A percentile compares a stretch with the other conserved stretches of the same genome.
These are phyloP conservation scores for Gallinago jamesoni DNA, from an alignment of 2,113 vertebrate genomes.

Conservation along the genomic window DNA sequence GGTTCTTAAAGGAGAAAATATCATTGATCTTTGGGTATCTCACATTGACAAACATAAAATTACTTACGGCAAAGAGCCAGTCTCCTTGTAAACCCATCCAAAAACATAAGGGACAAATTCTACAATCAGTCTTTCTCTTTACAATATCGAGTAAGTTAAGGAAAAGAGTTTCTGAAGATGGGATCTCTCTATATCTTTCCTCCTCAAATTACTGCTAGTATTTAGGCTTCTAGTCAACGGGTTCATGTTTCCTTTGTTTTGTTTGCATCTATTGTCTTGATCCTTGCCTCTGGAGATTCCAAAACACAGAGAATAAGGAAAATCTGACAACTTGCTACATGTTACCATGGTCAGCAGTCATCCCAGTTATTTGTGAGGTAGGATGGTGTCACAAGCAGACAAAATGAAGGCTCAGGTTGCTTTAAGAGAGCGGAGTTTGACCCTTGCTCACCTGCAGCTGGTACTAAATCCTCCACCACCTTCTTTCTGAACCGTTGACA, in stretches of 20 bases:
- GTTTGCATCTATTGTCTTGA: not conserved
- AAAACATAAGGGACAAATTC: not conserved
- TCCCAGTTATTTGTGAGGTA: not conserved
- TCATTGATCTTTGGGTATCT: not conserved
- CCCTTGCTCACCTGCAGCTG: not conserved
- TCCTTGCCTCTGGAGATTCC: fast-evolving
- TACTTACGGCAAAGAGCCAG: not conserved
- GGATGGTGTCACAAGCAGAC: not conserved
- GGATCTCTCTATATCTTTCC: not conserved
- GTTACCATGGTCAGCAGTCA: not conserved
- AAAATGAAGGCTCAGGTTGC: not conserved
- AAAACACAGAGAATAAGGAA: not conserved
- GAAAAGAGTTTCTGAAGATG: not conserved
- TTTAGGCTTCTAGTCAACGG: not conserved
- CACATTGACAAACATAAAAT: not conserved
- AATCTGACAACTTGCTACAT: not conserved
- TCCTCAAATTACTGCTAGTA: not conserved
- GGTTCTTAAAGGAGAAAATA: not conserved
- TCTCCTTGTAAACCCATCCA: not conserved
- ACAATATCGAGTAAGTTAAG: not conserved
- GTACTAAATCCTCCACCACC: not conserved
- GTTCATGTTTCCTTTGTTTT: not conserved
- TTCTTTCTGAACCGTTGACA: not conserved
- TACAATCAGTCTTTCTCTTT: not conserved
- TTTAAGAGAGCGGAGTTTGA: not conserved